A percentile compares a stretch with the other conserved stretches of the same genome.
These are phyloP conservation scores for Anastatus disparis DNA, from an alignment of 1,140 invertebrate species.

Conservation along the genomic window DNA sequence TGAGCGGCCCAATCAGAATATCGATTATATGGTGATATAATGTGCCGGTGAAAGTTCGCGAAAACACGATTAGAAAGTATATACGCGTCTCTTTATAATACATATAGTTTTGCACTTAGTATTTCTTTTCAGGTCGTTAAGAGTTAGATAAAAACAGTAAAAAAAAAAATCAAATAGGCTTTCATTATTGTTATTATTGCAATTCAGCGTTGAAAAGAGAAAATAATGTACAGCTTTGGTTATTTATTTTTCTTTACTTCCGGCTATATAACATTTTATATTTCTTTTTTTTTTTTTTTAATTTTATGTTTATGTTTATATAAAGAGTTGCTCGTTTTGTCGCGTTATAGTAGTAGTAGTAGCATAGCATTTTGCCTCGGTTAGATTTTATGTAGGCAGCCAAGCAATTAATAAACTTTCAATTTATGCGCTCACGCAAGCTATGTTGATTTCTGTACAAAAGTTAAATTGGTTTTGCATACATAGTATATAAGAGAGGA, in stretches of 20 bases:
- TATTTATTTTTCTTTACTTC: slow-evolving; percentile 12
- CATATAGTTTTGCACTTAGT: background rate
- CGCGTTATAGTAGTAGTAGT: too few species aligned
- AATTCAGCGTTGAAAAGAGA: slow-evolving; percentile 3
- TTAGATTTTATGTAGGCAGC: background rate
- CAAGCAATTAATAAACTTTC: slow-evolving; percentile 31
- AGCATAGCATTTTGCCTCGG: too few species aligned
- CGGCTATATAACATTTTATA: background rate
- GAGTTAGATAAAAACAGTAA: too few species aligned
- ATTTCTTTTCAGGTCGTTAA: background rate
- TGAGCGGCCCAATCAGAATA: slow-evolving; percentile 7
- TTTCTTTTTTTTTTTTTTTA: background rate
- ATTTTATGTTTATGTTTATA: background rate
- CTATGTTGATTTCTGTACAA: background rate
- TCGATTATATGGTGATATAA: slow-evolving; percentile 29
- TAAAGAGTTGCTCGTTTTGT: slow-evolving; percentile 6
- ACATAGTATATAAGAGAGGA: too few species aligned
- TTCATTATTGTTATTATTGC: slow-evolving; percentile 23
- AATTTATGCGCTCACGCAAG: background rate
- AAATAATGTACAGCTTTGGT: background rate
- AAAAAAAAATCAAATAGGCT: background rate
- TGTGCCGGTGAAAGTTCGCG: slow-evolving; percentile 28
- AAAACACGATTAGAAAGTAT: slow-evolving; percentile 32
- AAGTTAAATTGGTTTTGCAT: slow-evolving; percentile 7
- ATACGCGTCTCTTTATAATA: background rate